Percentiles rank a stretch among this genome's conserved stretches.
These are phyloP conservation scores for Lordiphosa stackelbergi DNA, from an alignment of 1,140 invertebrate species.

Conservation along the genomic window DNA sequence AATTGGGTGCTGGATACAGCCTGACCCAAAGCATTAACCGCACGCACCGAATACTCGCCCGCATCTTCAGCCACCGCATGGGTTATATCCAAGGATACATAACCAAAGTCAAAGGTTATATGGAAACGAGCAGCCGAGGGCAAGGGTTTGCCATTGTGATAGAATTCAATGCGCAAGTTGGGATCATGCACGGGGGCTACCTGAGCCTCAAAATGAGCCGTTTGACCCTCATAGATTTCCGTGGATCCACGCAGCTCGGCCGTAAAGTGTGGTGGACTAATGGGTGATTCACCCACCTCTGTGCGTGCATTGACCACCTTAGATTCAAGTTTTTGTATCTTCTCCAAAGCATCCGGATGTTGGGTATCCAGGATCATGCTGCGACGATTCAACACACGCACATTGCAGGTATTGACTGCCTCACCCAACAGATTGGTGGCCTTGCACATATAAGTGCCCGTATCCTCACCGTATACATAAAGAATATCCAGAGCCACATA, in stretches of 20 bases:
- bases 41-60: constrained; percentile 94
- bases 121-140: constrained; percentile 92
- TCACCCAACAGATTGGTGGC: constrained; percentile 94
- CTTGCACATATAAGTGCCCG: constrained; percentile 95
- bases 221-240: constrained; percentile 90
- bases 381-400: constrained; percentile 88
- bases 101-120: constrained; percentile 96
- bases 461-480: constrained; percentile 95
- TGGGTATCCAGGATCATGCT: constrained; percentile 93
- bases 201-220: constrained; percentile 93
- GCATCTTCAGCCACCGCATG: constrained; percentile 95
- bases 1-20: constrained; percentile 89
- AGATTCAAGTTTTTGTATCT: constrained; percentile 92
- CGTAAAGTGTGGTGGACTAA: constrained; percentile 88
- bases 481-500: constrained; percentile 96
- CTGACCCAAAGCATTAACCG: constrained; percentile 91
- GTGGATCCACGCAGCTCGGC: constrained; percentile 90
- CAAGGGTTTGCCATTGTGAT: constrained; percentile 92
- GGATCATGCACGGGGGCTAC: constrained; percentile 94
- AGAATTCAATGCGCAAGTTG: constrained; percentile 93
- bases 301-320: constrained; percentile 86
- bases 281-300: constrained; percentile 88
- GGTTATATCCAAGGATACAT: constrained; percentile 93
- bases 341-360: constrained; percentile 94
- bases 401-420: constrained; percentile 93